Base-by-base conservation (phyloP, 64 coral and sea anemone genomes). In the Astreopora myriophthalma region DNA sequence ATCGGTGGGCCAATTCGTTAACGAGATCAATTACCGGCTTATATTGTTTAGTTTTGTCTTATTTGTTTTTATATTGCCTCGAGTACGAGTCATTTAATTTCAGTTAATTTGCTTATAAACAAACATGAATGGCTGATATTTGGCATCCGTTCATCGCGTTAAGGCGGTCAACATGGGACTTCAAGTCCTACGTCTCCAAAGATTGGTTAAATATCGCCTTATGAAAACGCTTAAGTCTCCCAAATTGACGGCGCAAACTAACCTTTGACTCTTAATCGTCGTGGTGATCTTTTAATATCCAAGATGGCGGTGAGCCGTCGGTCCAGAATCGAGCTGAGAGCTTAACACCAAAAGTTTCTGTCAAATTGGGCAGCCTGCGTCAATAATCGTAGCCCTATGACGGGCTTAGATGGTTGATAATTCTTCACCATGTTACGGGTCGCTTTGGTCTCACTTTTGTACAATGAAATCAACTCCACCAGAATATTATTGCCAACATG, bases 91-190 rank as follows among this genome's bases (percentile, higher is more conserved):
- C 17, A n/a, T n/a, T n/a, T n/a, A n/a, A n/a, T n/a, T n/a, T n/a
- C n/a, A n/a, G n/a, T n/a, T n/a, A n/a, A 83, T 83, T 83, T 83
- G 52, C 48, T 35, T 61, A 19, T 5, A 25, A 62, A 83, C 33
- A 63, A 62, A 64, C 79, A 83, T 13, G 10, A 30, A 34, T 23
- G 34, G 19, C 16, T 73, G 23, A 78, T 30, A 30, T 78, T 49
- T 29, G 42, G 28, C 33, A 37, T 17, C 32, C 19, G 14, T 19
- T 42, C 6, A 26, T 76, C 38, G 14, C 5, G 17, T 36, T 32
- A 17, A 6, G 1, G 12, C 55, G 55, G 55, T 17, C 11, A 20
- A 1, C 19, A 60, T 0, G 19, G 19, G 3, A 17, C 55, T 17
- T 60, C 8, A 1, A 13, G 55, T 46, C 4, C 11, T 46, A 46